Percentiles rank a stretch among this genome's conserved stretches.
phyloP scores from a whole-genome alignment of 1,140 invertebrate genomes.

The Bombus difficillimus region DNA sequence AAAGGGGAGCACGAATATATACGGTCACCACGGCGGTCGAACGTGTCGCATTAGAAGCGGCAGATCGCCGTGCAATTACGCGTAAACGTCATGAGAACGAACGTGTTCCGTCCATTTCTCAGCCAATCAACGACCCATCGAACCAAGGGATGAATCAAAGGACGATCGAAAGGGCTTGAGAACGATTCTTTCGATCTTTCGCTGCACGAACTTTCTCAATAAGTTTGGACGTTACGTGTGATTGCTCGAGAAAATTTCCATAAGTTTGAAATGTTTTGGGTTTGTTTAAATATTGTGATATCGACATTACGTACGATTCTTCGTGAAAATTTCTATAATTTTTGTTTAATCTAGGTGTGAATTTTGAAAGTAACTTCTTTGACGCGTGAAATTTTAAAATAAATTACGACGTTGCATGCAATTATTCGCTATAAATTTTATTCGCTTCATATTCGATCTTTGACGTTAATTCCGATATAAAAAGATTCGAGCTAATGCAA shows the following conservation, averaged over 20 bases:
- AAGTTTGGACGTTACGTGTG: not conserved
- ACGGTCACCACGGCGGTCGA: conserved; percentile 9
- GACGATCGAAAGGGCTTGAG: not conserved
- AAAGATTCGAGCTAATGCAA: not conserved
- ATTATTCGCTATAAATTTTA: too few species aligned
- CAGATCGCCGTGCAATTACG: conserved; percentile 16
- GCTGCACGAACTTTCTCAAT: not conserved
- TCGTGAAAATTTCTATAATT: not conserved
- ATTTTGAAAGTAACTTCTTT: not conserved
- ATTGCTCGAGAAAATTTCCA: too few species aligned
- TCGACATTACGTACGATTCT: not conserved
- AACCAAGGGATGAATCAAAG: conserved; percentile 7
- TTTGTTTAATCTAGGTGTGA: not conserved
- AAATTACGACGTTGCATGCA: too few species aligned
- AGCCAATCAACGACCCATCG: not conserved
- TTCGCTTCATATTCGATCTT: too few species aligned
- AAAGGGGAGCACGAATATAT: not conserved
- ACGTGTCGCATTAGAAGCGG: conserved; percentile 36
- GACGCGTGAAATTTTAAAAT: not conserved
- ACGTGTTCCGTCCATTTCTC: not conserved
- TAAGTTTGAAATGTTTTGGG: too few species aligned
- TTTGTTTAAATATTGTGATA: not conserved
- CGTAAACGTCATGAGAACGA: not conserved
- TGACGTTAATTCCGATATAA: not conserved
- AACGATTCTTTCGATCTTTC: not conserved